Conservation (phyloP, 2,797 vertebrate genomes). For the Acanthurus leucopareius region DNA sequence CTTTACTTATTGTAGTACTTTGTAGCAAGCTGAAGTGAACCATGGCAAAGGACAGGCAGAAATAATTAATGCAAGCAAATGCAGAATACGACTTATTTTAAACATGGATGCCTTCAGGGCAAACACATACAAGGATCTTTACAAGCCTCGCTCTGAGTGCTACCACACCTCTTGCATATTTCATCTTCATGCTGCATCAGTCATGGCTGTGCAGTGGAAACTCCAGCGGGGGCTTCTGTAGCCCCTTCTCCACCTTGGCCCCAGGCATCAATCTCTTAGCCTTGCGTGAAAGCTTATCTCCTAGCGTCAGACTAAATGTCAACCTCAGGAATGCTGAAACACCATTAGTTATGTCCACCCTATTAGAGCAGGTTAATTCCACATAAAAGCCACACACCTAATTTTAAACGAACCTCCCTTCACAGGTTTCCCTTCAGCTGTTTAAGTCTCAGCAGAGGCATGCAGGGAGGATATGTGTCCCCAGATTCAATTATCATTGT, state of each 20-base stretch:
- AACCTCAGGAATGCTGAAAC: conserved; percentile 63
- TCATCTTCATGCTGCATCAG: conserved; percentile 58
- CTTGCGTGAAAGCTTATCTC: conserved; percentile 73
- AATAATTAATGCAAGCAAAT: conserved; percentile 69
- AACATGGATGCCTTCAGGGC: conserved; percentile 59
- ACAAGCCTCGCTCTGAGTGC: conserved; percentile 26
- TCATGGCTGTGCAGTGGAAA: conserved; percentile 33
- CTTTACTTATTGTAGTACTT: conserved; percentile 4
- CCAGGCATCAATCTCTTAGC: conserved; percentile 55
- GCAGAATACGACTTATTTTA: conserved; percentile 56
- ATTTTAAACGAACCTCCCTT: conserved; percentile 69
- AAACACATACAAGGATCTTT: conserved; percentile 47
- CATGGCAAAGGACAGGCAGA: conserved; percentile 30
- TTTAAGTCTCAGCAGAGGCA: conserved; percentile 52
- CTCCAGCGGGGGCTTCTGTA: conserved; percentile 28
- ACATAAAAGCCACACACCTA: conserved; percentile 70
- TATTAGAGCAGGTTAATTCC: conserved; percentile 76
- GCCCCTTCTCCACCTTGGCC: conserved; percentile 38
- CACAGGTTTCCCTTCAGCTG: conserved; percentile 33
- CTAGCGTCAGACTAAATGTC: conserved; percentile 73
- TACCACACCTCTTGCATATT: conserved; percentile 48
- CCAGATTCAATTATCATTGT: conserved; percentile 57
- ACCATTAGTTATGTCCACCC: conserved; percentile 74
- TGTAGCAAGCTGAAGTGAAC: conserved; percentile 17
- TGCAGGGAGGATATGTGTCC: conserved; percentile 56